These are phyloP conservation scores for Pseudoatta argentina DNA, from an alignment of 1,140 invertebrate genomes.

Conservation along the genomic window DNA sequence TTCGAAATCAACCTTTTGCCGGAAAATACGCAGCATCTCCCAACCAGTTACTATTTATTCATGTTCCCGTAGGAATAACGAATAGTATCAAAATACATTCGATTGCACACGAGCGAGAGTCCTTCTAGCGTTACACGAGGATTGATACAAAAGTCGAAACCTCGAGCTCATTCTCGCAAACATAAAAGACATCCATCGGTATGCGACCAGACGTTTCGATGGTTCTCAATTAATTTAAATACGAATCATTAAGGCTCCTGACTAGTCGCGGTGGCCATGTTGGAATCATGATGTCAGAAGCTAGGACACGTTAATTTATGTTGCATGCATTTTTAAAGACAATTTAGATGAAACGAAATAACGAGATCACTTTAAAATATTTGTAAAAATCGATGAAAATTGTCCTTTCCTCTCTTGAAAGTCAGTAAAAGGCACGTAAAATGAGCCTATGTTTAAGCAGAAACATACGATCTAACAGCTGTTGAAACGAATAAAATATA, in stretches of 20 bases:
- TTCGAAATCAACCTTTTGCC: neutral
- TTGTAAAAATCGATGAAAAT: too few species aligned
- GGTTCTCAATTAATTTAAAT: constrained; percentile 67
- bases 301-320: too few species aligned
- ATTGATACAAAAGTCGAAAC: constrained; percentile 54
- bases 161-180: constrained; percentile 7
- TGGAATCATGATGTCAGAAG: too few species aligned
- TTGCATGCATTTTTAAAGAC: too few species aligned
- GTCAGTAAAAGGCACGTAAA: too few species aligned
- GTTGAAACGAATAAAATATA: too few species aligned
- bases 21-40: constrained; percentile 25
- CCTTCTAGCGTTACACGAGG: constrained; percentile 37
- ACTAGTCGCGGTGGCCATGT: too few species aligned
- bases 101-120: neutral
- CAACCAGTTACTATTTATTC: neutral
- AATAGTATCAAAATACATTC: constrained; percentile 18
- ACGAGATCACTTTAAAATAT: too few species aligned
- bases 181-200: constrained; percentile 12
- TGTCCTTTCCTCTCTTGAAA: too few species aligned
- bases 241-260: constrained; percentile 56
- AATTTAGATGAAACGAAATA: too few species aligned
- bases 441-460: too few species aligned
- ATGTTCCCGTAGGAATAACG: constrained; percentile 32
- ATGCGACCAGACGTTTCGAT: constrained; percentile 20
- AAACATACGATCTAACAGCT: too few species aligned